Evolutionary conservation across 2,888 invertebrate genomes (phyloP), one percentile per base, ranked within the genome.

Genomic region (Papilio elwesi): DNA sequence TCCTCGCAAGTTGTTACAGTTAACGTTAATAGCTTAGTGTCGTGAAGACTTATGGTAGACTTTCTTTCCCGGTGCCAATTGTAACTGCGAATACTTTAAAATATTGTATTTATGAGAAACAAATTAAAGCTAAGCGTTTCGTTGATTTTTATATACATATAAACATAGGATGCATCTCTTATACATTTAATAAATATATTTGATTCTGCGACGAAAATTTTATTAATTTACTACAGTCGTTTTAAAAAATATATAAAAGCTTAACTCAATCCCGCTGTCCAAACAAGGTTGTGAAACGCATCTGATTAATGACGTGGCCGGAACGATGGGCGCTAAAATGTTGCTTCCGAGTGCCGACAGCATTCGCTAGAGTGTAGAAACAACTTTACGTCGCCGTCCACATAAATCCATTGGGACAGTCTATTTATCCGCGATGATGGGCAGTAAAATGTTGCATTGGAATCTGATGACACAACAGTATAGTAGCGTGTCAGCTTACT

Each of bases 371-470:
- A 13, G 59, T n/a, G 51, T 36, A 49, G 55, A n/a, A 48, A 71
- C 66, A 66, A n/a, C 16, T 64, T 64, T 57, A 65, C 64, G 55
- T 16, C 38, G 70, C 67, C 71, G 55, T 59, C 36, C 15, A 62
- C 76, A 77, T 80, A 77, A 79, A 78, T 81, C 78, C 70, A 68
- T 64, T 64, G 36, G 71, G 71, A 72, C 63, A 68, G 70, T 73
- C 73, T 77, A 76, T 77, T 78, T 76, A 76, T 78, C 74, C 65
- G 49, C 65, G 51, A 65, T 49, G 65, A 65, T 65, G 51, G 65
- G 65, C 65, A 51, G 48, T 65, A 65, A 65, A 65, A 65, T n/a
- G 65, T 65, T 65, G 49, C 51, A 36, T 65, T 36, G 65, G 49
- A 49, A 51, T 65, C 65, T 65, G 65, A 49, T 51, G 65, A 65